Evolutionary conservation across 2,888 invertebrate species (phyloP), one percentile per base, ranked within the genome.

Genomic region (Acholoe squamosa): DNA sequence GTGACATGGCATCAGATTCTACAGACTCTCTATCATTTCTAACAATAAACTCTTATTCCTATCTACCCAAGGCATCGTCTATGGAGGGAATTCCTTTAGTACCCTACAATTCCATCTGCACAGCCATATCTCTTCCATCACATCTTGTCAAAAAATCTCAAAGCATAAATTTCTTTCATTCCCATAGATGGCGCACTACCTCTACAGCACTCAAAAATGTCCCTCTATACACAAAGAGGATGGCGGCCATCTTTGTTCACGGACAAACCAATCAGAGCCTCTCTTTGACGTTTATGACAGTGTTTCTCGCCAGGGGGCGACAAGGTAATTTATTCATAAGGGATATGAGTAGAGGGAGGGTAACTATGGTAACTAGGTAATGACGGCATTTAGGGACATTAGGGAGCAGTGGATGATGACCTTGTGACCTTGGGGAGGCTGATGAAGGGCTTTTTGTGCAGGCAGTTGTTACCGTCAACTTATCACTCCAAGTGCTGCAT

Each of bases 221-320:
- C 19, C 61, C 61, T n/a, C 61, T 14, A 14, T 19, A 61, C 43
- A 43, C 43, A 43, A 61, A 19, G 19, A 25, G 28, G 14, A 25
- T 0, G 25, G 28, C 71, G 25, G 71, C 71, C 71, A 28, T 71
- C 71, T 71, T 71, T 28, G 25, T 71, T 28, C 19, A 12, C 34
- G 43, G 80, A 80, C 80, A 34, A 43, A 34, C 80, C 80, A 80
- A 80, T 80, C 80, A 80, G 34, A 80, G 80, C 80, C 22, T 43
- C 43, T 34, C 43, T 33, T 80, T 80, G 80, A 80, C 80, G 22
- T 80, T 80, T 80, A 80, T 43, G 80, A 80, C 80, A 43, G 80
- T 0, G 34, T 33, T n/a, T 25, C 34, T 80, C 80, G 80, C 80
- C 80, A 80, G 80, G 33, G 80, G 80, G 80, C 80, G 80, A 33